These are phyloP conservation scores for Tachysurus fulvidraco DNA, from an alignment of 2,113 vertebrate genomes.

Conservation along the genomic window DNA sequence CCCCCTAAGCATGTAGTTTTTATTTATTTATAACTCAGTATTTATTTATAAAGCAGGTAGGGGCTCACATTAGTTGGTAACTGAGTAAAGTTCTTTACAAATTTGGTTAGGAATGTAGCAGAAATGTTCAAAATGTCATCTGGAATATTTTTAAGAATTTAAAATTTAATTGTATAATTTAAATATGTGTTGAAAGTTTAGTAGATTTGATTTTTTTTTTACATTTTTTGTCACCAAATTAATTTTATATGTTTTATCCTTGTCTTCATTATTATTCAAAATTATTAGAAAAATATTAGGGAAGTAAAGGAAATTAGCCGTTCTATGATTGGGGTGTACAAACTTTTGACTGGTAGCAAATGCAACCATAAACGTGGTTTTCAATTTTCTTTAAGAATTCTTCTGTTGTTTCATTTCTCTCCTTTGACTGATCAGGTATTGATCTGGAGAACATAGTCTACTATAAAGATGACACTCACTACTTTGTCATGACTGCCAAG, in stretches of 20 bases:
- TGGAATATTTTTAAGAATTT: not conserved
- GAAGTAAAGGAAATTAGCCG: not conserved
- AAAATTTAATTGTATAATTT: not conserved
- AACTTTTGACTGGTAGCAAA: not conserved
- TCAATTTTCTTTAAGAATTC: not conserved
- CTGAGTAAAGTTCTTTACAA: not conserved
- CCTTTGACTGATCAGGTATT: constrained; percentile 74
- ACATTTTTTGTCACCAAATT: not conserved
- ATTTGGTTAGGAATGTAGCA: not conserved
- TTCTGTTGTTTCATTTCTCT: not conserved
- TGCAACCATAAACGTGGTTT: not conserved
- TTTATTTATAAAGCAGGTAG: no score
- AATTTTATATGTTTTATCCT: not conserved
- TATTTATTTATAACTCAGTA: not conserved
- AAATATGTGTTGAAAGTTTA: not conserved
- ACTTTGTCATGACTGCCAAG: constrained; percentile 99
- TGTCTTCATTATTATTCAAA: not conserved
- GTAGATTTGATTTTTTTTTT: not conserved
- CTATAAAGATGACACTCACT: constrained; percentile 96
- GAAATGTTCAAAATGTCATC: not conserved
- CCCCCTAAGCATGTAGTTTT: not conserved
- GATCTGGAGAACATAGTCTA: constrained; percentile 97
- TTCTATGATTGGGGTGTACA: not conserved
- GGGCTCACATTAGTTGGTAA: not conserved
- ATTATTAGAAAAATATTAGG: not conserved